Evolutionary conservation across 2,797 vertebrate genomes (phyloP).

Genomic region (Lepidocolaptes lacrymiger): DNA sequence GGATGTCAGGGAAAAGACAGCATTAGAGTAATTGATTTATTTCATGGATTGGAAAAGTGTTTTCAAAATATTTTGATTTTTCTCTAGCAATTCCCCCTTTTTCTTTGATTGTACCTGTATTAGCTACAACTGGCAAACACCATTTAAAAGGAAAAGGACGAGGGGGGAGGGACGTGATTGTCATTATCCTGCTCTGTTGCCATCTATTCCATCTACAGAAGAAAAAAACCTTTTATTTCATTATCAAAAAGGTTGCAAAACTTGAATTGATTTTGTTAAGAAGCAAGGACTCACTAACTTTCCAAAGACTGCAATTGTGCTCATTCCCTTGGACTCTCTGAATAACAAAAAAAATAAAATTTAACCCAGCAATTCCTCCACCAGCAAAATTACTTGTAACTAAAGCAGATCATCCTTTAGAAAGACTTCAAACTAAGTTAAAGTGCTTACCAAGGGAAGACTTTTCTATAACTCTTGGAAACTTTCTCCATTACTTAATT

Average conservation of each 20-base stretch:
- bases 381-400: slow-evolving; percentile 30
- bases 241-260: slow-evolving; percentile 56
- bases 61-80: slow-evolving; percentile 53
- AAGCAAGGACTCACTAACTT: slow-evolving; percentile 36
- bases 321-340: slow-evolving; percentile 15
- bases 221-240: slow-evolving; percentile 41
- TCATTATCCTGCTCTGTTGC: slow-evolving; percentile 30
- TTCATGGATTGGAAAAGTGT: slow-evolving; percentile 3
- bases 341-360: slow-evolving; percentile 47
- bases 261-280: slow-evolving; percentile 50
- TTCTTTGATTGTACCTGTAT: slow-evolving; percentile 37
- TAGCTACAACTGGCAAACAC: neutral
- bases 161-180: neutral
- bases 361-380: slow-evolving; percentile 34
- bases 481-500: neutral
- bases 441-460: neutral
- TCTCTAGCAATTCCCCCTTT: neutral
- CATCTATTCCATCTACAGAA: slow-evolving; percentile 27
- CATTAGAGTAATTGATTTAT: slow-evolving; percentile 24
- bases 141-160: slow-evolving; percentile 8
- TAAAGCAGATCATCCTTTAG: slow-evolving; percentile 30
- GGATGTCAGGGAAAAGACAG: neutral
- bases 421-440: slow-evolving; percentile 7
- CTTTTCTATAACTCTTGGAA: neutral
- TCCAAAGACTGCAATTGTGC: slow-evolving; percentile 19